A percentile compares a stretch with the other conserved stretches of the same genome.
These are phyloP conservation scores for Rhinolophus ferrumequinum DNA, from an alignment of 2,113 vertebrate genomes.

Conservation along the genomic window DNA sequence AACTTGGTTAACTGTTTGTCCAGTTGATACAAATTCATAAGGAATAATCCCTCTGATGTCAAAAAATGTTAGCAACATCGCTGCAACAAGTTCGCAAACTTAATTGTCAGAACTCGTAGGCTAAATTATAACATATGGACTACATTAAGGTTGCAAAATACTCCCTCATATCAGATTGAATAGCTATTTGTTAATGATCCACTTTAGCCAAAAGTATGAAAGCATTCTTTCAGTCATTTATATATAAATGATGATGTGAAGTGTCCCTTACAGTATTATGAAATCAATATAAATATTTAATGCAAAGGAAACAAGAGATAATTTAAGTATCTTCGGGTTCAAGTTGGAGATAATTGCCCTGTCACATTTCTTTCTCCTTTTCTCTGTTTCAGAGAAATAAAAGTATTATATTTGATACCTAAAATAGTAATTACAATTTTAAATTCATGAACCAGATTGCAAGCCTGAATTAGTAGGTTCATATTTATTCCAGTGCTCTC, in stretches of 20 bases:
- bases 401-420: conserved; percentile 29
- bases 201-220: conserved; percentile 55
- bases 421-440: conserved; percentile 60
- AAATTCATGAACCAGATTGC: conserved; percentile 34
- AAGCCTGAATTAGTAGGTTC: conserved; percentile 47
- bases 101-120: too few species aligned
- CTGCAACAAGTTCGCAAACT: too few species aligned
- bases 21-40: too few species aligned
- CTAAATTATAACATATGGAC: conserved; percentile 70
- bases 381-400: conserved; percentile 62
- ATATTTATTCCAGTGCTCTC: not conserved
- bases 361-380: conserved; percentile 55
- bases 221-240: conserved; percentile 66
- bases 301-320: conserved; percentile 76
- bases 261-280: conserved; percentile 40
- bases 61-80: too few species aligned
- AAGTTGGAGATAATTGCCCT: conserved; percentile 60
- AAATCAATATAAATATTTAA: conserved; percentile 79
- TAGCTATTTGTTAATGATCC: conserved; percentile 73
- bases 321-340: conserved; percentile 68
- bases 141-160: conserved; percentile 69
- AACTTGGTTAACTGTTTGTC: too few species aligned
- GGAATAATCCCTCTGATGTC: too few species aligned
- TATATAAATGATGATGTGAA: conserved; percentile 70
- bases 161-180: conserved; percentile 51